These are phyloP conservation scores for Ophthalmolycus amberensis DNA, from an alignment of 2,113 vertebrate genomes.

Conservation along the genomic window DNA sequence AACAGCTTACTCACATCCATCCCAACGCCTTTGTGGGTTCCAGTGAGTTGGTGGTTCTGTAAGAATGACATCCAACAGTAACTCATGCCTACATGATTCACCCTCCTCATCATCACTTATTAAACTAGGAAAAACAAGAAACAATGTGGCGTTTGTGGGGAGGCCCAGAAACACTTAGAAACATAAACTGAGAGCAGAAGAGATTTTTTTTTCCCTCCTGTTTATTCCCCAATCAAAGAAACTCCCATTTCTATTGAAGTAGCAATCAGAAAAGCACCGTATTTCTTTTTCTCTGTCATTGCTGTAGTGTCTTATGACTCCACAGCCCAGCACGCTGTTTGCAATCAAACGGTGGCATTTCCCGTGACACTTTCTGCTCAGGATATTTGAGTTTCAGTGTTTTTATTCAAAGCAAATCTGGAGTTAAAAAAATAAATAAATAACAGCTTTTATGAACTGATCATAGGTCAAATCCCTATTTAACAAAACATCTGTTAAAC, in stretches of 20 bases:
- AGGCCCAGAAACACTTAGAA: neutral
- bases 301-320: conserved; percentile 7
- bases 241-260: conserved; percentile 28
- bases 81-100: conserved; percentile 57
- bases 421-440: neutral
- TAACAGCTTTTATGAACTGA: neutral
- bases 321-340: conserved; percentile 8
- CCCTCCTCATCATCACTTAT: conserved; percentile 42
- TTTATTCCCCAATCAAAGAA: conserved; percentile 29
- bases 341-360: conserved; percentile 26
- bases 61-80: conserved; percentile 83
- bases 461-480: neutral
- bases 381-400: neutral
- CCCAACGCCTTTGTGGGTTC: conserved; percentile 91
- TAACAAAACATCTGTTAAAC: neutral
- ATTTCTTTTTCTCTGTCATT: conserved; percentile 16
- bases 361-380: neutral
- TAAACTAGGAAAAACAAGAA: conserved; percentile 30
- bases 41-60: conserved; percentile 90
- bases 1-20: conserved; percentile 88
- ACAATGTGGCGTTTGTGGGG: conserved; percentile 19
- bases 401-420: neutral
- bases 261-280: conserved; percentile 24
- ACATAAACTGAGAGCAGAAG: conserved; percentile 12
- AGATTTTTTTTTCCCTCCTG: neutral